Evolutionary conservation across 2,888 invertebrate species (phyloP).

Genomic region (Melipona beecheii): DNA sequence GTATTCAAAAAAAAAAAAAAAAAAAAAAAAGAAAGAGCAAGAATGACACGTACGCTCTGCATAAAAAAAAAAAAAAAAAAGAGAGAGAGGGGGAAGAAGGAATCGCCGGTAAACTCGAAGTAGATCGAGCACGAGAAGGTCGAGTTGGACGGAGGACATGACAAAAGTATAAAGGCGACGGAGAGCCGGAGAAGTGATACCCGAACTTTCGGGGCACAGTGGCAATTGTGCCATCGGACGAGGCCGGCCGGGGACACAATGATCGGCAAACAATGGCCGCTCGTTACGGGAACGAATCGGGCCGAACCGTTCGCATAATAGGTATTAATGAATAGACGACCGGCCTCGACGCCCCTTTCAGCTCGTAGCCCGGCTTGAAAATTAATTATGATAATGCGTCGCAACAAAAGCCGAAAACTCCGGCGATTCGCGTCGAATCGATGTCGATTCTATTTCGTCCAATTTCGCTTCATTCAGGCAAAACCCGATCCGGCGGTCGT

Average conservation of each 20-base stretch:
- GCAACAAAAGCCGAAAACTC: conserved; percentile 22
- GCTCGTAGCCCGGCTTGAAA: conserved; percentile 46
- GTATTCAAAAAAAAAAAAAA: background rate
- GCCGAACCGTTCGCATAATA: conserved; percentile 74
- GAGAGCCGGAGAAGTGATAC: conserved; percentile 60
- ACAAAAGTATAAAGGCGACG: conserved; percentile 15
- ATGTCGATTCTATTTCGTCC: conserved; percentile 49
- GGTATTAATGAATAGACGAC: conserved; percentile 74
- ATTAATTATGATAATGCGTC: conserved; percentile 72
- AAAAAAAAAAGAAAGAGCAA: background rate
- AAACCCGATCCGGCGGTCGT: background rate
- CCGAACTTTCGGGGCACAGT: conserved; percentile 67
- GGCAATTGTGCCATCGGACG: conserved; percentile 53
- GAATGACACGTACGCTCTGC: background rate
- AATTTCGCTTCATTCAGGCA: conserved; percentile 62
- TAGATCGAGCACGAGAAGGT: conserved; percentile 16
- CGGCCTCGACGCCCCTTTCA: conserved; percentile 40
- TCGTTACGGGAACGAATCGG: conserved; percentile 75
- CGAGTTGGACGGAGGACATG: background rate
- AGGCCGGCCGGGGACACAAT: conserved; percentile 70
- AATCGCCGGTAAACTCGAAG: background rate
- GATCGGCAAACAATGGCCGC: conserved; percentile 76
- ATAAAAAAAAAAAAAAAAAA: background rate
- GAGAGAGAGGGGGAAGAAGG: background rate
- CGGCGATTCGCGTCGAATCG: conserved; percentile 32